These are phyloP conservation scores for Spodoptera exigua DNA, from an alignment of 2,888 invertebrate genomes.

Conservation along the genomic window DNA sequence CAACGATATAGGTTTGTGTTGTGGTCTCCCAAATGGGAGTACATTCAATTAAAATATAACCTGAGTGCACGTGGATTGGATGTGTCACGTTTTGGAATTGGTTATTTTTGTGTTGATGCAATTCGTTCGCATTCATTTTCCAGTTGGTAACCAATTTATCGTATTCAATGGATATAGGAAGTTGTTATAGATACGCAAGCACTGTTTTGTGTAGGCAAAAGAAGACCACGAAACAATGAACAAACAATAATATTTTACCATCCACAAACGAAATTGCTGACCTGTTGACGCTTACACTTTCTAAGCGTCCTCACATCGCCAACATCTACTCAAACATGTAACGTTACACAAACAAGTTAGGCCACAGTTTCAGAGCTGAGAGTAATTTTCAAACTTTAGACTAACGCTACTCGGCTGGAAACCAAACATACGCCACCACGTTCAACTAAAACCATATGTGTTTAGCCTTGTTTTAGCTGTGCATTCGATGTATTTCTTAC, in stretches of 20 bases:
- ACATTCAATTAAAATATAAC: slow-evolving; percentile 17
- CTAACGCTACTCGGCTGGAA: slow-evolving; percentile 17
- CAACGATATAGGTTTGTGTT: slow-evolving; percentile 5
- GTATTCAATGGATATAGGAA: too few relatives aligned
- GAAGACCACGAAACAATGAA: too few relatives aligned
- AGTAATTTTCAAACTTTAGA: slow-evolving; percentile 45
- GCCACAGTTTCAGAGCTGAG: slow-evolving; percentile 21
- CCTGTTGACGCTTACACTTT: slow-evolving; percentile 17
- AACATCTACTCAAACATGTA: slow-evolving; percentile 32
- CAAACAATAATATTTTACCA: neutral
- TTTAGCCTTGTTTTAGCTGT: neutral
- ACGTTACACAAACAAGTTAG: slow-evolving; percentile 21
- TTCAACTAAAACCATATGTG: neutral
- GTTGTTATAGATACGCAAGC: too few relatives aligned
- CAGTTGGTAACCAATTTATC: too few relatives aligned
- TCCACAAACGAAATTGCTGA: slow-evolving; percentile 2
- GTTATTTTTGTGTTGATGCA: too few relatives aligned
- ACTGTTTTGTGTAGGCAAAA: too few relatives aligned
- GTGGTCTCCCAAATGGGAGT: slow-evolving; percentile 8
- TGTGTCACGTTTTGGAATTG: too few relatives aligned
- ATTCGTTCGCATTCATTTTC: too few relatives aligned
- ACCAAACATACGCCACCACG: slow-evolving; percentile 28
- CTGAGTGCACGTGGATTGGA: too few relatives aligned
- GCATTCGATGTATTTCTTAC: neutral
- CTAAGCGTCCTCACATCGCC: slow-evolving; percentile 1